phyloP scores from a whole-genome alignment of 2,888 invertebrate genomes.

The Anodontia alba region DNA sequence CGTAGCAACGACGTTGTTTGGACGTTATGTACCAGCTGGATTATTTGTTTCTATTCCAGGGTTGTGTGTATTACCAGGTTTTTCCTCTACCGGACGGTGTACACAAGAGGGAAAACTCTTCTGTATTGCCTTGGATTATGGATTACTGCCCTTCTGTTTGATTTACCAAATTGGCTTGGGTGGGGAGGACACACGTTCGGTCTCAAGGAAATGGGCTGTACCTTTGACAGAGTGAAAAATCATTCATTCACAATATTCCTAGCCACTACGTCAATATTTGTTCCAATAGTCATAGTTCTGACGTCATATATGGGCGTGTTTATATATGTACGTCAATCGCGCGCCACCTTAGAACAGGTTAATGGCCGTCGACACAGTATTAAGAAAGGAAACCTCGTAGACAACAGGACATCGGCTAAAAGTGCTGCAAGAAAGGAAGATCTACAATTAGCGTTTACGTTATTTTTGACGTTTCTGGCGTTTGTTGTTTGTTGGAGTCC shows the following conservation, averaged over 20 bases:
- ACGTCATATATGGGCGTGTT: constrained; percentile 62
- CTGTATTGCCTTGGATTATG: constrained; percentile 62
- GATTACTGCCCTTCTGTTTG: constrained; percentile 56
- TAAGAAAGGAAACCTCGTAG: constrained; percentile 17
- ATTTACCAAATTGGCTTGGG: constrained; percentile 72
- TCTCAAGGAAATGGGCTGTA: constrained; percentile 71
- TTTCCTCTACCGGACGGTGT: constrained; percentile 60
- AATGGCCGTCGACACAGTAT: constrained; percentile 21
- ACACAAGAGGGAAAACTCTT: constrained; percentile 61
- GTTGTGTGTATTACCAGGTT: constrained; percentile 66
- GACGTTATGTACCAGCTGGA: too few relatives aligned
- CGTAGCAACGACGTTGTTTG: too few relatives aligned
- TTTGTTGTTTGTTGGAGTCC: constrained; percentile 71
- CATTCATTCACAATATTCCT: constrained; percentile 71
- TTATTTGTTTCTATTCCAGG: constrained; percentile 47
- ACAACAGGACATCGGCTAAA: constrained; percentile 20
- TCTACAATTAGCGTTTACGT: constrained; percentile 67
- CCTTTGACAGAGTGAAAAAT: constrained; percentile 68
- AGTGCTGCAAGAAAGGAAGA: constrained; percentile 53
- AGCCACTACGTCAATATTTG: constrained; percentile 54
- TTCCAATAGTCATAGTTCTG: constrained; percentile 64
- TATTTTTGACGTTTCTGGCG: constrained; percentile 69
- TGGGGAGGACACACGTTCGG: constrained; percentile 75
- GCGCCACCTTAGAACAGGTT: constrained; percentile 22
- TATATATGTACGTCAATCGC: constrained; percentile 50